Evolutionary conservation across 2,113 vertebrate species (phyloP).

Genomic region (Carollia perspicillata): DNA sequence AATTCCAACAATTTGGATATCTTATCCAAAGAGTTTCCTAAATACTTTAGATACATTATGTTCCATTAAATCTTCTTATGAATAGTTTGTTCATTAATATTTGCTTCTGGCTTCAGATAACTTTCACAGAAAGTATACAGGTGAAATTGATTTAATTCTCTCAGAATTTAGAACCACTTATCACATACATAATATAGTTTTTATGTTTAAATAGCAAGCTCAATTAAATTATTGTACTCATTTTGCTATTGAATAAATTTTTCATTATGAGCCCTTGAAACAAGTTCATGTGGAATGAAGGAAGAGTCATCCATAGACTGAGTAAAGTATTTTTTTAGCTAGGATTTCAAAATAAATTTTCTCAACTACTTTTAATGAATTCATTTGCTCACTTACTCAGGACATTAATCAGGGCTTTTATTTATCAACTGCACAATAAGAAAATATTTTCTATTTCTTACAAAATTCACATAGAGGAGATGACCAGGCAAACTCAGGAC

Average conservation of each 20-base stretch:
- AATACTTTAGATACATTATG: not conserved
- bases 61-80: not conserved
- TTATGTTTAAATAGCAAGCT: not conserved
- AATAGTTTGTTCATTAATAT: not conserved
- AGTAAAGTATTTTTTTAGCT: not conserved
- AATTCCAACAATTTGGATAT: not conserved
- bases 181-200: not conserved
- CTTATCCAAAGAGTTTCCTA: not conserved
- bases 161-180: constrained; percentile 8
- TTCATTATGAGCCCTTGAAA: not conserved
- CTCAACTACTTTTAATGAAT: not conserved
- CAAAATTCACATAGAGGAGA: not conserved
- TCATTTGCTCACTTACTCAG: not conserved
- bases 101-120: not conserved
- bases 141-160: not conserved
- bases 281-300: not conserved
- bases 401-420: not conserved
- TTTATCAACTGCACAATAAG: not conserved
- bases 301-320: not conserved
- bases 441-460: not conserved
- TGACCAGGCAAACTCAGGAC: not conserved
- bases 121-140: not conserved
- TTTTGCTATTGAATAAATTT: not conserved
- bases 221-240: not conserved
- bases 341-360: not conserved